Evolutionary conservation across 2,113 vertebrate species (phyloP).

Genomic region (Colossoma macropomum): DNA sequence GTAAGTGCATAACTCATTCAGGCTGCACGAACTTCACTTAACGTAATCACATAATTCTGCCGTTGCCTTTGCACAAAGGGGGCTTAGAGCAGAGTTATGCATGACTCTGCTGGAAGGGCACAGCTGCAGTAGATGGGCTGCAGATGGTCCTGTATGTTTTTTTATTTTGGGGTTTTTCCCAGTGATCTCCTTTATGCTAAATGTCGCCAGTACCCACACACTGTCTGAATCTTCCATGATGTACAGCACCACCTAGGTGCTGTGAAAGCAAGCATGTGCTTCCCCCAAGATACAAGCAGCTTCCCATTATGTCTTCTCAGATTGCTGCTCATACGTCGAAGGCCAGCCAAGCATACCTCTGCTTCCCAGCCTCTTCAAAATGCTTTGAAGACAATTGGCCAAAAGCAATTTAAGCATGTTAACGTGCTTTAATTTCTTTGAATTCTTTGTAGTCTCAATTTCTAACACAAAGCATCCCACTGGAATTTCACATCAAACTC

Average conservation of each 20-base stretch:
- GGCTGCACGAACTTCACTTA: neutral
- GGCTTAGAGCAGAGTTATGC: neutral
- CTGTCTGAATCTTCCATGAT: neutral
- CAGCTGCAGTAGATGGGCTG: neutral
- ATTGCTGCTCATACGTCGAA: neutral
- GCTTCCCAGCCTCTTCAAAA: neutral
- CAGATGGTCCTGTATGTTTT: neutral
- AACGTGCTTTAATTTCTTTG: neutral
- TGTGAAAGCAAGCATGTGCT: neutral
- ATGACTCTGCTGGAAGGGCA: neutral
- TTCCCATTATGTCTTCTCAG: neutral
- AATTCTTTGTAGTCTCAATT: neutral
- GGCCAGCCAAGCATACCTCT: neutral
- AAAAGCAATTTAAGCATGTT: neutral
- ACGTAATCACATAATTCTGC: neutral
- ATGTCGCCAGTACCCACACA: neutral
- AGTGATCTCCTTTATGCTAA: neutral
- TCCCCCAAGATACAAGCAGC: neutral
- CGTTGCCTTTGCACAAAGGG: neutral
- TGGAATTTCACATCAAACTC: neutral
- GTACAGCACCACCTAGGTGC: neutral
- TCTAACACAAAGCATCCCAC: neutral
- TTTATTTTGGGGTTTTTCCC: neutral
- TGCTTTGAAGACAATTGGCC: neutral
- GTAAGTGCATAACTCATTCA: neutral